phyloP scores from a whole-genome alignment of 2,113 vertebrate species.

The Sylvilagus bachmani region DNA sequence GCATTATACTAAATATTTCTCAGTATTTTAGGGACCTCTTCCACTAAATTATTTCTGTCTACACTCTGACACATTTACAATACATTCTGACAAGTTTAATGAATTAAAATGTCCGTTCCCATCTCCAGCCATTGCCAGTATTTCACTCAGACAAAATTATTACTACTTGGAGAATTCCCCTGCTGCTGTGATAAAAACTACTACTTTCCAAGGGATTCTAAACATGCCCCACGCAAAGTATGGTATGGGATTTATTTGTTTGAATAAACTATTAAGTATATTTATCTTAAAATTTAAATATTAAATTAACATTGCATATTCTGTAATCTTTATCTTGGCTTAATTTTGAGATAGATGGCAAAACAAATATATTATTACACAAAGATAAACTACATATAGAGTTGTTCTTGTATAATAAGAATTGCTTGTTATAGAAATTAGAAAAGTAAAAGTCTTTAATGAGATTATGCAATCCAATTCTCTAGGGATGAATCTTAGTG shows the following conservation, averaged over 20 bases:
- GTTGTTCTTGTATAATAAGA: not conserved
- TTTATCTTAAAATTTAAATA: not conserved
- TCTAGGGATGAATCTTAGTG: not conserved
- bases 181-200: not conserved
- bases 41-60: not conserved
- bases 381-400: not conserved
- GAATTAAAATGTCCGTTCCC: not conserved
- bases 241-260: not conserved
- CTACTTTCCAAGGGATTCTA: not conserved
- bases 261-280: not conserved
- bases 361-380: not conserved
- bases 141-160: not conserved
- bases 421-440: not conserved
- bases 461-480: not conserved
- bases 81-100: not conserved
- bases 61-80: not conserved
- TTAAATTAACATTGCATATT: not conserved
- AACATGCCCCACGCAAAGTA: not conserved
- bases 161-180: not conserved
- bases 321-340: not conserved
- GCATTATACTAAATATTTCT: not conserved
- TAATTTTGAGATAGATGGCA: not conserved
- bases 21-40: not conserved
- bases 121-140: not conserved
- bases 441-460: not conserved